Evolutionary conservation across 2,888 invertebrate species (phyloP), one percentile per base, ranked within the genome.

Genomic region (Leuctra nigra): DNA sequence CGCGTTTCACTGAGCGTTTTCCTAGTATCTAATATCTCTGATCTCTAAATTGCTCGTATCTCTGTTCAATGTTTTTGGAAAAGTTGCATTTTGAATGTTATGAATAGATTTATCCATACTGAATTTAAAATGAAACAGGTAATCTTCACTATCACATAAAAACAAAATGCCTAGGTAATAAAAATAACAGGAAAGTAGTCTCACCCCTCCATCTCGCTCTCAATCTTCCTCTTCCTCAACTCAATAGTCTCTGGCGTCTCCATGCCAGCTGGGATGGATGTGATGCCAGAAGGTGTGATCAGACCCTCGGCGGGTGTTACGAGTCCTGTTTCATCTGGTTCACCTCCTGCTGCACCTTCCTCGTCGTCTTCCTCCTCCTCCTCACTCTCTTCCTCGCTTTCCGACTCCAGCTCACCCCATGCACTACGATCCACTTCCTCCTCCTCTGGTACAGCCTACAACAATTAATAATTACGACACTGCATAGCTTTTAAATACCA

Each of bases 241-340:
- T 99, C 99, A 67, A 99, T 99, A 64, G 94, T 92, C 70, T 99
- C 98, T 0, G 99, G 99, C 0, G 99, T 99, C 76, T 99, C 98
- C 76, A 98, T 83, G 58, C 97, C 97, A 48, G 93, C 88, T 13
- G 96, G 94, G 56, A 96, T 89, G 2, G 82, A 82, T 36, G 90
- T 87, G 64, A 94, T 82, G 35, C 97, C 96, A 63, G 94, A 91
- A 0, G 96, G 96, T n/a, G 96, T 97, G 16, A 91, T 89, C 48
- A 96, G 76, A 1, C 93, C 93, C 73, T 92, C 94, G 23, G 91
- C 92, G 1, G 96, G 96, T 1, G 96, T 97, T 0, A 92, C 88
- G 61, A 93, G 76, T 4, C 96, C 96, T 36, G 87, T 86, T 54
- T 87, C 84, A 66, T 89, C 91, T 29, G 77, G 74, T n/a, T 68